phyloP scores from a whole-genome alignment of 2,113 vertebrate genomes.

The Cromileptes altivelis region DNA sequence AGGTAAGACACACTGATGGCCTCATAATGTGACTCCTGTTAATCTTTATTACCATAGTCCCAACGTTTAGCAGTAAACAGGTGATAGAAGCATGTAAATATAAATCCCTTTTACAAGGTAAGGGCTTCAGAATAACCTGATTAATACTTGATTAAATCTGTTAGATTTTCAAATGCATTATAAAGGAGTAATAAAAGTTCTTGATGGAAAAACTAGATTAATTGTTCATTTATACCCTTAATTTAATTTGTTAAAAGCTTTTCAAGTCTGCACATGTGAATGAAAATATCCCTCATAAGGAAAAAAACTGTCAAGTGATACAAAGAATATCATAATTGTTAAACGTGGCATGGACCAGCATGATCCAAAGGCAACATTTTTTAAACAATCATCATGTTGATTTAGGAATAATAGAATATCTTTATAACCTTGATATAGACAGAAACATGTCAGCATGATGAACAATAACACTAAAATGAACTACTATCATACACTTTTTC shows the following conservation, averaged over 20 bases:
- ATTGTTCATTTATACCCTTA: not conserved
- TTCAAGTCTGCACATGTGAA: not conserved
- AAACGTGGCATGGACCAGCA: not conserved
- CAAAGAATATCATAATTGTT: not conserved
- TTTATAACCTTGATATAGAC: not conserved
- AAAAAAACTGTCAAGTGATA: not conserved
- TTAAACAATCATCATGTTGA: not conserved
- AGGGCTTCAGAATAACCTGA: not conserved
- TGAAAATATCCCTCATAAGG: not conserved
- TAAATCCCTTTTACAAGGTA: not conserved
- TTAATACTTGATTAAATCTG: not conserved
- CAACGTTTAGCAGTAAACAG: not conserved
- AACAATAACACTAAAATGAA: not conserved
- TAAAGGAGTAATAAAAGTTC: too few relatives aligned
- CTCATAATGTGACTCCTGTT: not conserved
- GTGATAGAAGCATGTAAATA: not conserved
- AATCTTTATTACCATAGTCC: not conserved
- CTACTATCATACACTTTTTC: not conserved
- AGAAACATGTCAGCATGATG: not conserved
- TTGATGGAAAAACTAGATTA: not conserved
- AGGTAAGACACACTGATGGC: constrained; percentile 78
- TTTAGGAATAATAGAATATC: not conserved
- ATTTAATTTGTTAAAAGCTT: not conserved
- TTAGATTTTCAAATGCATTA: not conserved
- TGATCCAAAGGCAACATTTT: not conserved